A percentile compares a stretch with the other conserved stretches of the same genome.
These are phyloP conservation scores for Trachelus stipa DNA, from an alignment of 2,888 invertebrate species.

Conservation along the genomic window DNA sequence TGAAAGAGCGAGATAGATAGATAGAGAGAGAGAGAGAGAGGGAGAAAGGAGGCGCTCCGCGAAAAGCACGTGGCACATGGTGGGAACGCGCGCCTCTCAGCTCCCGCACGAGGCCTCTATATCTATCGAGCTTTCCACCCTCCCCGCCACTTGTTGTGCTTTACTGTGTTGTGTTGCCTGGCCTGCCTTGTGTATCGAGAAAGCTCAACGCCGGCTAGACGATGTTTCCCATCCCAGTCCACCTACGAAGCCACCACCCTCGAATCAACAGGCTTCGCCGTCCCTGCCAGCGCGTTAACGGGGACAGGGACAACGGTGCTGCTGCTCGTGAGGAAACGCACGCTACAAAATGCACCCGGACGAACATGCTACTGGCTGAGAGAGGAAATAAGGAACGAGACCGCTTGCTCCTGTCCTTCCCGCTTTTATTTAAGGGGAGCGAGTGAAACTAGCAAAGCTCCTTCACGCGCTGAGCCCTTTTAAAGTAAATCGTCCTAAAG, in stretches of 20 bases:
- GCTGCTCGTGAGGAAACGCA: too few relatives aligned
- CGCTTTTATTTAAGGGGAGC: too few relatives aligned
- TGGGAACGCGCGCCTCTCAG: conserved; percentile 62
- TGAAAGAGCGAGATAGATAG: conserved; percentile 12
- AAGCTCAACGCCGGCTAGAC: conserved; percentile 67
- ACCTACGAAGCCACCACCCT: conserved; percentile 33
- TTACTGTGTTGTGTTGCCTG: conserved; percentile 63
- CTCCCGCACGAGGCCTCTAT: conserved; percentile 47
- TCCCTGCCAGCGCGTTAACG: too few relatives aligned
- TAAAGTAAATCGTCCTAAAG: too few relatives aligned
- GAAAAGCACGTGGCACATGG: conserved; percentile 53
- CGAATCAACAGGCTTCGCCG: conserved; percentile 60
- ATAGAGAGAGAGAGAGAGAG: conserved; percentile 16
- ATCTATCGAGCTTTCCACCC: conserved; percentile 58
- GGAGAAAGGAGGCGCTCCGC: conserved; percentile 7
- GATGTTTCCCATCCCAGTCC: conserved; percentile 57
- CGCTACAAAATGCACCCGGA: too few relatives aligned
- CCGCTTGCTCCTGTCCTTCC: too few relatives aligned
- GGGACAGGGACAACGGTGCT: too few relatives aligned
- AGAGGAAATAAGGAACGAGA: too few relatives aligned
- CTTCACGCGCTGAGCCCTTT: too few relatives aligned
- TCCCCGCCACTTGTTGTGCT: conserved; percentile 66
- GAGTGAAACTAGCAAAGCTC: too few relatives aligned
- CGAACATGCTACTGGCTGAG: too few relatives aligned
- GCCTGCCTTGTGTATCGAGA: conserved; percentile 66